Evolutionary conservation across 2,113 vertebrate species (phyloP).

Genomic region (Illadopsis cleaveri): DNA sequence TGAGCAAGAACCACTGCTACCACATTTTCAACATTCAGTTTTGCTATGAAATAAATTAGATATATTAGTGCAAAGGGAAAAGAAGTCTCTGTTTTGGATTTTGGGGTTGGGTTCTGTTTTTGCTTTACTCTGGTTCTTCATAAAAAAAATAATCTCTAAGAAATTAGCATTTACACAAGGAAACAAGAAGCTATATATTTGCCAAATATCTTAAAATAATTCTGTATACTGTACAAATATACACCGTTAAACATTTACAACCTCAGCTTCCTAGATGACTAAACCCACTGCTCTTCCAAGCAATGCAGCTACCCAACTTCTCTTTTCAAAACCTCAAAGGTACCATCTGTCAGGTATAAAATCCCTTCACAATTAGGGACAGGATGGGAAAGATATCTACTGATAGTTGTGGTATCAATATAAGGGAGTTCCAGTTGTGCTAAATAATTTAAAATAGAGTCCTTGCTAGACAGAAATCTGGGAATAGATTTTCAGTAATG

Average conservation of each 20-base stretch:
- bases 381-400: background rate
- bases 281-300: background rate
- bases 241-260: conserved; percentile 49
- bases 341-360: background rate
- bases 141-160: conserved; percentile 27
- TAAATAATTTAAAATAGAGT: conserved; percentile 28
- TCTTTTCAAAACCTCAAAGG: background rate
- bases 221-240: conserved; percentile 73
- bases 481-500: background rate
- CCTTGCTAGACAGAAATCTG: background rate
- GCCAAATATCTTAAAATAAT: conserved; percentile 56
- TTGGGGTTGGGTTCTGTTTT: background rate
- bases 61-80: background rate
- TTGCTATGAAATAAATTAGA: conserved; percentile 18
- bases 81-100: background rate
- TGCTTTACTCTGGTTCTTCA: background rate
- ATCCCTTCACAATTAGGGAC: background rate
- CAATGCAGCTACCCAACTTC: background rate
- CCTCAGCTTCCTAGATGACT: background rate
- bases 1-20: background rate
- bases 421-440: background rate
- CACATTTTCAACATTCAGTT: background rate
- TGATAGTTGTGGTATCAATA: background rate
- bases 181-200: conserved; percentile 14
- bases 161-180: conserved; percentile 31